Base-by-base conservation (phyloP, 2,113 vertebrate species). In the Cervus canadensis region DNA sequence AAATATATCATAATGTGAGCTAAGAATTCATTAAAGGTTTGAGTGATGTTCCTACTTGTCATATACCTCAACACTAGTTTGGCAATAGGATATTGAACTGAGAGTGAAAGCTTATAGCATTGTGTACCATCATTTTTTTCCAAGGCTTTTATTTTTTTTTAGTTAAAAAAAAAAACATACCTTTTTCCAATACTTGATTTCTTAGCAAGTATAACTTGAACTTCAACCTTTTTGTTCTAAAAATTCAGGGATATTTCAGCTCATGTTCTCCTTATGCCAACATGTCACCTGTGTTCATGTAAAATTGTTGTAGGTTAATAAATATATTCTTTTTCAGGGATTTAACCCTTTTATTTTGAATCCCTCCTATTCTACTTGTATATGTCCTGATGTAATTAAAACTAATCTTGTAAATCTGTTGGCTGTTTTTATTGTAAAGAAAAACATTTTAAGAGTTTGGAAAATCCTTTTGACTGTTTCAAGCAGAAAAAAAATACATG, bases 51-150 rank as follows among this genome's bases (percentile, higher is more conserved):
- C 99, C 99, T 99, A 99, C 98, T 99, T 99, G 99, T 99, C 99
- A 99, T 99, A 99, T 99, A 99, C 99, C 99, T 99, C 99, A 99
- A 99, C 99, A 99, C 99, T 99, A 99, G 99, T 99, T 99, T 99
- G 99, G 99, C 99, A 99, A 99, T 99, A 99, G 99, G 99, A 99
- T 99, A 98, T 99, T 97, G 98, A 99, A 98, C 98, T 98, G 98
- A 99, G 98, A 98, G 98, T 98, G 98, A 98, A 98, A 98, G 98
- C 99, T 98, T 99, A 98, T 98, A 99, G 97, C 98, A 98, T 99
- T 97, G 94, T 98, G 98, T 97, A 98, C 98, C 99, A 99, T 98
- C 99, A 98, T 98, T 97, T 97, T 98, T 97, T 94, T 98, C 98
- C 98, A 97, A 98, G 97, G 99, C 98, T 94, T 93, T 97, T 93